Evolutionary conservation across 2,888 invertebrate species (phyloP), one percentile per base, ranked within the genome.

Genomic region (Crepidodera aurea): DNA sequence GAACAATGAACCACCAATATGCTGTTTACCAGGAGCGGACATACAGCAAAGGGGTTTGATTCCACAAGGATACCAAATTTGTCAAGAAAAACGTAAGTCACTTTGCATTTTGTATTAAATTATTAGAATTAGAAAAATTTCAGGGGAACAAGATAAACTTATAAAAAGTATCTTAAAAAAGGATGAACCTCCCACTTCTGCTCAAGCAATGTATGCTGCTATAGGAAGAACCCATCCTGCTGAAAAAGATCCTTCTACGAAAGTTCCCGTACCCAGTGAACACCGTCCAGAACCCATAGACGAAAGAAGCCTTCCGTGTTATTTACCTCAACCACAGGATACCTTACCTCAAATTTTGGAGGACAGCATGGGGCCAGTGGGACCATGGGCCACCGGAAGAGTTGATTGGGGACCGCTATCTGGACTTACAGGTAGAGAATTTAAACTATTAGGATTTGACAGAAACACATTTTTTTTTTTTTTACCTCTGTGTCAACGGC

Each of bases 381-480:
- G 76, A 67, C 90, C 90, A 6, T 91, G 90, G 82, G 87, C 87
- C 1, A 88, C 90, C 1, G 91, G 91, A 1, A 86, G 87, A 68
- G 86, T 90, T 0, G 89, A 90, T 76, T 91, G 90, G 88, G 88
- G 89, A 29, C 89, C 91, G 0, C 81, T 89, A 58, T 86, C 84
- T 0, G 86, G 84, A 0, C 82, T 91, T 73, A 91, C 91, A 0
- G 91, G 62, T 62, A 25, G 8, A 13, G 15, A 29, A 22, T 22
- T 22, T 22, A n/a, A n/a, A n/a, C n/a, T n/a, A n/a, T n/a, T n/a
- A n/a, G n/a, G n/a, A n/a, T n/a, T n/a, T n/a, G n/a, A n/a, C n/a
- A n/a, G n/a, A n/a, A n/a, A n/a, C n/a, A n/a, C n/a, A n/a, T n/a
- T n/a, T n/a, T n/a, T n/a, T n/a, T n/a, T n/a, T n/a, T n/a, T n/a